These are phyloP conservation scores for Sturnus vulgaris DNA, from an alignment of 2,113 vertebrate species.

Conservation along the genomic window DNA sequence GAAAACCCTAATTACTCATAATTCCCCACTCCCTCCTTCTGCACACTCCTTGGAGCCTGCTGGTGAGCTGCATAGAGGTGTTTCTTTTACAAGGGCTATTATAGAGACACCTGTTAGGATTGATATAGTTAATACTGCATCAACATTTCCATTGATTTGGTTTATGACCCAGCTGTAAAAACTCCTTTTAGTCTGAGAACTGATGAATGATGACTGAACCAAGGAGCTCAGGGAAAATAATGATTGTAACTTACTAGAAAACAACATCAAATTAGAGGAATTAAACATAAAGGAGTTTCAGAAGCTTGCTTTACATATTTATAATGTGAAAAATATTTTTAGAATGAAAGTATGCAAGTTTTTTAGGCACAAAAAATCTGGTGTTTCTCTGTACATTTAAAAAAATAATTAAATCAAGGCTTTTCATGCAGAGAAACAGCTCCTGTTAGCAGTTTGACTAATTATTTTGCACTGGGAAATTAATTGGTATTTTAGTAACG, in stretches of 20 bases:
- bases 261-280: conserved; percentile 44
- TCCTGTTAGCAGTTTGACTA: neutral
- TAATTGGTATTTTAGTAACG: neutral
- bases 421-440: conserved; percentile 10
- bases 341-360: neutral
- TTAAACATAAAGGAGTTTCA: conserved; percentile 61
- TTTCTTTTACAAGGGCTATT: conserved; percentile 75
- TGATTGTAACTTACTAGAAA: conserved; percentile 29
- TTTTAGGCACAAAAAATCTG: neutral
- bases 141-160: conserved; percentile 79
- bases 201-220: conserved; percentile 68
- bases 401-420: neutral
- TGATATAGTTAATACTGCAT: conserved; percentile 69
- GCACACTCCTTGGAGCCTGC: conserved; percentile 25
- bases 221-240: conserved; percentile 40
- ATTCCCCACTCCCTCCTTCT: conserved; percentile 44
- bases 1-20: conserved; percentile 46
- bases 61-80: conserved; percentile 53
- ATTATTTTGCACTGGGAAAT: neutral
- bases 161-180: conserved; percentile 82
- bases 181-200: conserved; percentile 69
- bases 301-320: conserved; percentile 44
- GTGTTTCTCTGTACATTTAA: neutral
- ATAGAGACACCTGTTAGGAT: conserved; percentile 73
- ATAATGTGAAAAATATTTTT: conserved; percentile 27